Base-by-base conservation (phyloP, 2,888 invertebrate genomes). In the Perdita meconis region DNA sequence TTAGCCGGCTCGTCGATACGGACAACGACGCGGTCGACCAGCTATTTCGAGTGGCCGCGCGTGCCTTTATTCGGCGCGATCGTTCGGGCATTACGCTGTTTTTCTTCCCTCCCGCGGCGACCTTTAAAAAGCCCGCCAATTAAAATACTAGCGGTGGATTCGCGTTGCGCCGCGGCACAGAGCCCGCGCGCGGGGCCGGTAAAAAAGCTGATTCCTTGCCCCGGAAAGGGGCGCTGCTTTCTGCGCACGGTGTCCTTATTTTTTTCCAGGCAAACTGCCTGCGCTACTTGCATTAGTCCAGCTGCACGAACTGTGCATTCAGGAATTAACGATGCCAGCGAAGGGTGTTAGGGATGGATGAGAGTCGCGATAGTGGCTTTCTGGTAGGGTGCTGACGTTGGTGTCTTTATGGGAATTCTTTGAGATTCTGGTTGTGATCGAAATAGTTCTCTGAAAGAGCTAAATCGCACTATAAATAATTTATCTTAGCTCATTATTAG, bases 191-290 rank as follows among this genome's bases (percentile, higher is more conserved):
- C 79, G 76, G 47, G 57, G 72, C 57, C 6, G 30, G 84, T 79
- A 86, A 89, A 89, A 88, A 85, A 84, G 30, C 83, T 87, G 87
- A 90, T 90, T 87, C 86, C 74, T 51, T 30, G 42, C 24, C 16
- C 22, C n/a, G 22, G 19, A 47, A 47, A 22, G 47, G 44, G 47
- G 19, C 19, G 47, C 47, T 47, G 47, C 0, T 30, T 10, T 22
- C 10, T 1, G 22, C 47, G 10, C 2, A 47, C 47, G 19, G 8
- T 4, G 19, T 10, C 10, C 19, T 47, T 22, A 19, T 47, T 47
- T 10, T 16, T 47, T 22, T 47, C 12, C n/a, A n/a, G n/a, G n/a
- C n/a, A 16, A 19, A 12, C 19, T 47, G 3, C 10, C 44, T 22
- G 19, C 19, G 10, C 19, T 10, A 16, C 16, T 44, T 44, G n/a